A percentile compares a stretch with the other conserved stretches of the same genome.
Evolutionary conservation across 2,113 vertebrate species (phyloP).

Genomic region (Lucifuga dentata): DNA sequence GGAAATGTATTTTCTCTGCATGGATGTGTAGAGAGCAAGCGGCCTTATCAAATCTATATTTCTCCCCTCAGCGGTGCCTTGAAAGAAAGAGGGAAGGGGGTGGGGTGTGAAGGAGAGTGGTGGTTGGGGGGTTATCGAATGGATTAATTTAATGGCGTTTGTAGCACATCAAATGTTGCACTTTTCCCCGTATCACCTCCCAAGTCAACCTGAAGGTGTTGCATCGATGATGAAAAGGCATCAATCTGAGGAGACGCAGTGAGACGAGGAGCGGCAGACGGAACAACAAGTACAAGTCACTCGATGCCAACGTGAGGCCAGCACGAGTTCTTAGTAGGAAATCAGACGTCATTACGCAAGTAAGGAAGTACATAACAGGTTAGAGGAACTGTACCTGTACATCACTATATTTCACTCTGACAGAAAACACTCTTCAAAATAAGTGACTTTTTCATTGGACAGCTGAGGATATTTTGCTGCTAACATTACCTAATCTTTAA

Average conservation of each 20-base stretch:
- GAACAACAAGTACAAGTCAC: neutral
- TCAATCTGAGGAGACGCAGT: conserved; percentile 16
- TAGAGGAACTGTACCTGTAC: no score
- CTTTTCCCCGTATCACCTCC: conserved; percentile 35
- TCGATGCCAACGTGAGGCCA: no score
- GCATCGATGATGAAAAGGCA: conserved; percentile 27
- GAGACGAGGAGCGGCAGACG: neutral
- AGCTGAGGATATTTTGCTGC: no score
- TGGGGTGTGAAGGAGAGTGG: conserved; percentile 16
- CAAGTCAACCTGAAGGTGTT: conserved; percentile 30
- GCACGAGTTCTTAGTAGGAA: no score
- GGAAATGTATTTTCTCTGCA: conserved; percentile 57
- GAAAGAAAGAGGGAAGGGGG: conserved; percentile 12
- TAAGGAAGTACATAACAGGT: no score
- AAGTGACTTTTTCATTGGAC: no score
- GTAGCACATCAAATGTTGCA: conserved; percentile 36
- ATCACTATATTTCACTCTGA: no score
- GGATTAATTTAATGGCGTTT: conserved; percentile 62
- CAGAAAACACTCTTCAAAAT: no score
- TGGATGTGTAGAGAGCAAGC: conserved; percentile 36
- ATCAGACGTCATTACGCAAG: no score
- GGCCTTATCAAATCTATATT: conserved; percentile 67
- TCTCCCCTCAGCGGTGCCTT: conserved; percentile 43
- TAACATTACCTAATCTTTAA: no score
- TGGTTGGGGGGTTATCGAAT: conserved; percentile 32